phyloP scores from a whole-genome alignment of 2,888 invertebrate species.

The Cheiracanthium punctorium region DNA sequence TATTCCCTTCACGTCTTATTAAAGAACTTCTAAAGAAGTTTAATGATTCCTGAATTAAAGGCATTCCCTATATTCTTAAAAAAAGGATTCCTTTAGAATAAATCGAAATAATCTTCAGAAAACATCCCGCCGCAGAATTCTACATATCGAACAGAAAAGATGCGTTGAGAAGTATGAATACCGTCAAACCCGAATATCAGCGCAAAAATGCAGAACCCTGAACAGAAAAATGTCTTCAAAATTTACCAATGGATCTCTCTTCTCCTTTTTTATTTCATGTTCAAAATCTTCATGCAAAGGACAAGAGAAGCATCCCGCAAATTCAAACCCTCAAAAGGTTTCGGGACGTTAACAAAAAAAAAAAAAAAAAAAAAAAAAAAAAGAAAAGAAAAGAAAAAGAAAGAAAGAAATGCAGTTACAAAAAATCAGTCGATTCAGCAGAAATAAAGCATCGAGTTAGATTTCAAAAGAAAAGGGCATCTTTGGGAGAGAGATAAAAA shows the following conservation, averaged over 20 bases:
- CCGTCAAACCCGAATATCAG: constrained; percentile 29
- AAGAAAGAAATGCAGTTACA: constrained; percentile 25
- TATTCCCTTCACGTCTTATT: no score
- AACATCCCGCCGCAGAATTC: neutral
- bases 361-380: constrained; percentile 9
- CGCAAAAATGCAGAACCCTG: constrained; percentile 11
- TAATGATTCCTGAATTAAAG: no score
- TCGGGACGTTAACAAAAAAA: constrained; percentile 10
- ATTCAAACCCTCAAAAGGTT: constrained; percentile 40
- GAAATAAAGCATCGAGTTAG: constrained; percentile 28
- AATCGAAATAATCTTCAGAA: neutral
- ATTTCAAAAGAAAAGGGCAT: constrained; percentile 50
- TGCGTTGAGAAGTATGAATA: constrained; percentile 12
- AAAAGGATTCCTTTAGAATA: no score
- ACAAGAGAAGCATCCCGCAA: constrained; percentile 26
- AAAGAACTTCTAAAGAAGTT: no score
- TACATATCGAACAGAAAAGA: neutral
- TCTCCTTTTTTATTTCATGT: constrained; percentile 12
- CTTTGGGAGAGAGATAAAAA: constrained; percentile 25
- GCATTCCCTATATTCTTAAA: no score
- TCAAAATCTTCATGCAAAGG: constrained; percentile 29
- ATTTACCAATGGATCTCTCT: constrained; percentile 18
- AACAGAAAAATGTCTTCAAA: constrained; percentile 29
- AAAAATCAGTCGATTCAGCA: constrained; percentile 52
- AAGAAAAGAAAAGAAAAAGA: neutral